These are phyloP conservation scores for Champsocephalus esox DNA, from an alignment of 2,797 vertebrate genomes.

Conservation along the genomic window DNA sequence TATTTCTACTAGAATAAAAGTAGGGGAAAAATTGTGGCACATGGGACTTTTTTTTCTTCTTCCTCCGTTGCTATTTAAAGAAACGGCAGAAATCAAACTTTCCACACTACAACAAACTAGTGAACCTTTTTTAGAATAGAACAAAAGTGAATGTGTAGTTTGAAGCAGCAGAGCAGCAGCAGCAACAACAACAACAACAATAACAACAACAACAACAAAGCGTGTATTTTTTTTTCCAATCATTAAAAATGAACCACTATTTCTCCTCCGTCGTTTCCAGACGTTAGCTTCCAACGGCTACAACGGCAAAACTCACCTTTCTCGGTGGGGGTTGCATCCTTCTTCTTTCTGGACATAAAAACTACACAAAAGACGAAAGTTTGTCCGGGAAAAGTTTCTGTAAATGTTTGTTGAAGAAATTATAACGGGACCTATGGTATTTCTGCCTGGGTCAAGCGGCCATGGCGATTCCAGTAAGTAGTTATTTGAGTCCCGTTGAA, in stretches of 20 bases:
- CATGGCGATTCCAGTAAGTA: slow-evolving; percentile 63
- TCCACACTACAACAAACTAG: neutral
- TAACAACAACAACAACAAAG: slow-evolving; percentile 65
- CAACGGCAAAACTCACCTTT: slow-evolving; percentile 87
- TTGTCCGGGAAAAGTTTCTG: slow-evolving; percentile 44
- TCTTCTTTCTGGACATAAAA: slow-evolving; percentile 74
- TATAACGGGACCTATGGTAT: slow-evolving; percentile 8
- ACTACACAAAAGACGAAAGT: slow-evolving; percentile 38
- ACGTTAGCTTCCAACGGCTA: slow-evolving; percentile 69
- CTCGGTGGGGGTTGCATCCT: slow-evolving; percentile 97
- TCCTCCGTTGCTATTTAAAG: neutral
- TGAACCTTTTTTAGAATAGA: neutral
- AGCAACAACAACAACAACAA: neutral
- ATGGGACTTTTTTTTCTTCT: slow-evolving; percentile 38
- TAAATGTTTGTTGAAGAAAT: slow-evolving; percentile 6
- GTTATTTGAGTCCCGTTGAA: slow-evolving; percentile 71
- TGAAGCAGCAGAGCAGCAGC: neutral
- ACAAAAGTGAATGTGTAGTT: neutral
- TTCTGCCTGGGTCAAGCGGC: slow-evolving; percentile 65
- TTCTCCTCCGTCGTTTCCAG: slow-evolving; percentile 40
- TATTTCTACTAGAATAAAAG: neutral
- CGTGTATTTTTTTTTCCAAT: slow-evolving; percentile 45
- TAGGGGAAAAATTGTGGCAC: slow-evolving; percentile 32
- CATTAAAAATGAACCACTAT: slow-evolving; percentile 71
- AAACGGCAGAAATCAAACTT: neutral